A percentile compares a stretch with the other conserved stretches of the same genome.
phyloP scores from a whole-genome alignment of 2,888 invertebrate genomes.

The Dysmachus trigonus region DNA sequence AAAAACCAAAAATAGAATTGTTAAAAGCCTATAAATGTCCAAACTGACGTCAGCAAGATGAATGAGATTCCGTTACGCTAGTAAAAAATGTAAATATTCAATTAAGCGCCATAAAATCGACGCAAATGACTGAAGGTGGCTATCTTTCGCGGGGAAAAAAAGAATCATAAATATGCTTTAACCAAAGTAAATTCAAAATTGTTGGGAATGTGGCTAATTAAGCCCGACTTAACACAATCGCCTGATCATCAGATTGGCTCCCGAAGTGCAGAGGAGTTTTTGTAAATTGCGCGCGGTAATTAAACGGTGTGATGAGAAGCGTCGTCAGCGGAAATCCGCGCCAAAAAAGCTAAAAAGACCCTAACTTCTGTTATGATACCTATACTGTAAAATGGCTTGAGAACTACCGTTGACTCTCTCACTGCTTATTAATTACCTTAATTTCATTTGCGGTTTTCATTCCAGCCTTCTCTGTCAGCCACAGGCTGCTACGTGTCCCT shows the following conservation, averaged over 20 bases:
- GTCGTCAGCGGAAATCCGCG: neutral
- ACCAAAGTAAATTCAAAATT: neutral
- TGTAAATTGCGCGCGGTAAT: neutral
- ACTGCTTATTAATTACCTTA: conserved; percentile 19
- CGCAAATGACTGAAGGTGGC: neutral
- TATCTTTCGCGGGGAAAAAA: neutral
- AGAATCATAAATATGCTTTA: neutral
- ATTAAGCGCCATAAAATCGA: neutral
- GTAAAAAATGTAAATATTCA: neutral
- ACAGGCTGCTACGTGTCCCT: neutral
- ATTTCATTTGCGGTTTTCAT: neutral
- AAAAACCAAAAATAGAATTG: neutral
- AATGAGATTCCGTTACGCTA: neutral
- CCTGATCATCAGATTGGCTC: neutral
- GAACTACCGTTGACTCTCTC: conserved; percentile 12
- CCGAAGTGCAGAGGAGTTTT: neutral
- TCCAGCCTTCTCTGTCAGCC: neutral
- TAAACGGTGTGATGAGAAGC: neutral
- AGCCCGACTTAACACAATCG: neutral
- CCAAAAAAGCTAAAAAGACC: neutral
- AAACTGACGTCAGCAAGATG: neutral
- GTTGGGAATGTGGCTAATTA: conserved; percentile 6
- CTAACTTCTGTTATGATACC: neutral
- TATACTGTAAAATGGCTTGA: neutral
- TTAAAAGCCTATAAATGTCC: neutral